Base-by-base conservation (phyloP, 2,113 vertebrate genomes). In the Motacilla tschutschensis region DNA sequence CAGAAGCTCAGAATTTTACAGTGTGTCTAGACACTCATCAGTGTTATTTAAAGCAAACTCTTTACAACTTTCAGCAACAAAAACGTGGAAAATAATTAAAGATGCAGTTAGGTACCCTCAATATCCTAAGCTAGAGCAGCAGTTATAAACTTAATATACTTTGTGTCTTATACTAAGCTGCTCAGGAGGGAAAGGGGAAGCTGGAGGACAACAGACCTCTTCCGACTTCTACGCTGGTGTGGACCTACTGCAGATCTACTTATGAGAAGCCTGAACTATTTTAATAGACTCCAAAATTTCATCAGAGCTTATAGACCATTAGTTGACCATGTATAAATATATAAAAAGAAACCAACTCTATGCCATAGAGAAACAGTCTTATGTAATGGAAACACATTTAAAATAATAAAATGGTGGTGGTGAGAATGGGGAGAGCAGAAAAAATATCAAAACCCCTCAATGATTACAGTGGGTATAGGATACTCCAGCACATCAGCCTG, bases 341-440 rank as follows among this genome's bases (percentile, higher is more conserved):
- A 28, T 25, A 33, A 66, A 48, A 89, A 77, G 10, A 79, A 83
- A 35, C 8, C 9, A 83, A 41, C 26, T 51, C 19, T 5, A 7
- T 28, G 8, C 2, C 28, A 18, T 0, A 53, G 18, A 77, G 59
- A 59, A 88, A 66, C 0, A 0, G 44, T 35, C 19, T 40, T 13
- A 33, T 36, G 20, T 7, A 71, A 85, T 6, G 4, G 18, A 77
- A 87, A 36, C 3, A 31, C 4, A 26, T 58, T 40, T 2, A 21
- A 71, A 79, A 54, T 48, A 76, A 40, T 1, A 24, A 71, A 48
- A 58, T 3, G 25, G 18, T 17, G 10, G 5, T 17, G 13, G n/a
- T 14, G 16, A 73, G 20, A 58, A 63, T 3, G 73, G 57, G 1
- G 28, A 79, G 6, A 51, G 53, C 1, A 8, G 21, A 33, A 59